Base-by-base conservation (phyloP, 1,140 invertebrate genomes). In the Psix sp. region DNA sequence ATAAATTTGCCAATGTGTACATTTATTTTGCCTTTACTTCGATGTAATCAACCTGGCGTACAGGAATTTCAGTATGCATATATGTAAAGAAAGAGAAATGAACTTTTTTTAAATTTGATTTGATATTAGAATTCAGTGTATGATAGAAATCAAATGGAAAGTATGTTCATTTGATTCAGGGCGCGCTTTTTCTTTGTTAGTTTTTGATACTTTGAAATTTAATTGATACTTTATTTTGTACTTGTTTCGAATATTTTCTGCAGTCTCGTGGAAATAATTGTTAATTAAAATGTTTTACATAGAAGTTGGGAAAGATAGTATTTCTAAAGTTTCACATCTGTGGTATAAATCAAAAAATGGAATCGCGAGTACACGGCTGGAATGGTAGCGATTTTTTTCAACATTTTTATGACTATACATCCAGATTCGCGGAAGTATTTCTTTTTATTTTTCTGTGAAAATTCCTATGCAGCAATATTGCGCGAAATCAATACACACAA, bases 391-490 rank as follows among this genome's bases (percentile, higher is more conserved):
- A 49, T 51, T 39, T 59, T 51, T 31, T 33, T 35, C 35, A 51
- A 62, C 39, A 51, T 62, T 62, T 43, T 24, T 60, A 42, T 42
- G 24, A 60, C 24, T 49, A 40, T 49, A 49, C 42, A 46, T 46
- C 26, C 40, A 57, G 18, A 59, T 29, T 29, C 10, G 43, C 15
- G 15, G 1, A 43, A 36, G 45, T 57, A 36, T 45, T 7, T 45
- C 13, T 11, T 10, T 18, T 45, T n/a, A 4, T 18, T 54, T 40
- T 31, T 39, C 13, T n/a, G 11, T n/a, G 9, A 14, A 31, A 45
- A 57, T 45, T 45, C n/a, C 17, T 26, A 26, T 31, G 40, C 26
- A 59, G 40, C 26, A 59, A 35, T 42, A 18, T 31, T 17, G n/a
- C n/a, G 21, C 26, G 29, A 43, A 46, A 46, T 13, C 42, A 46